Evolutionary conservation across 2,888 invertebrate genomes (phyloP).

Genomic region (Drosophila borealis): DNA sequence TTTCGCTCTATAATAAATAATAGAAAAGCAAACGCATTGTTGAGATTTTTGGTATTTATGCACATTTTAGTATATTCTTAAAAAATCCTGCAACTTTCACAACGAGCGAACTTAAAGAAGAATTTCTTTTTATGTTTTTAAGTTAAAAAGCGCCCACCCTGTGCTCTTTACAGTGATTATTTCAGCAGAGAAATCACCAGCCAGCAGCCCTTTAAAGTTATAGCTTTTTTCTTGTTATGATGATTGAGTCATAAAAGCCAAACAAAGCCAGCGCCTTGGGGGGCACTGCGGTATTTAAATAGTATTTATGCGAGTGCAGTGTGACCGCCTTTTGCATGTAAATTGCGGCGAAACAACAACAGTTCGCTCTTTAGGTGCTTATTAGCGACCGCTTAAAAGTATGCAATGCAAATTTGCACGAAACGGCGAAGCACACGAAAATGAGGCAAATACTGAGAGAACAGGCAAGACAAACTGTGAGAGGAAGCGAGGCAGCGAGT

Average conservation of each 20-base stretch:
- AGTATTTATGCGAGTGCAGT: conserved; percentile 47
- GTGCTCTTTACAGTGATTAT: too few relatives aligned
- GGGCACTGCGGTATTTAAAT: conserved; percentile 12
- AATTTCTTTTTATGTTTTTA: too few relatives aligned
- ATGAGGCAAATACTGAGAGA: neutral
- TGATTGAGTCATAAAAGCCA: neutral
- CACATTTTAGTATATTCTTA: too few relatives aligned
- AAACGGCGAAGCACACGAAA: conserved; percentile 44
- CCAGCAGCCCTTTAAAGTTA: neutral
- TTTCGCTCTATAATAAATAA: too few relatives aligned
- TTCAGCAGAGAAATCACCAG: too few relatives aligned
- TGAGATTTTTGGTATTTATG: too few relatives aligned
- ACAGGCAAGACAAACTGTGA: neutral
- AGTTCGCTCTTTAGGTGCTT: conserved; percentile 46
- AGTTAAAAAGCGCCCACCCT: too few relatives aligned
- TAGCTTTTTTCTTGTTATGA: neutral
- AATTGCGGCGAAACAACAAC: conserved; percentile 12
- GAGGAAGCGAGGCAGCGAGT: neutral
- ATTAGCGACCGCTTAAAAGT: conserved; percentile 59
- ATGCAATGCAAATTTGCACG: conserved; percentile 66
- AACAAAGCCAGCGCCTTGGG: neutral
- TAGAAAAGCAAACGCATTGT: too few relatives aligned
- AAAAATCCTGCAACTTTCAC: too few relatives aligned
- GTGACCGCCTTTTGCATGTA: conserved; percentile 59
- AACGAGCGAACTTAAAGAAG: too few relatives aligned